Conservation (phyloP, 2,888 invertebrate species). For the Tricholauxania praeusta region DNA sequence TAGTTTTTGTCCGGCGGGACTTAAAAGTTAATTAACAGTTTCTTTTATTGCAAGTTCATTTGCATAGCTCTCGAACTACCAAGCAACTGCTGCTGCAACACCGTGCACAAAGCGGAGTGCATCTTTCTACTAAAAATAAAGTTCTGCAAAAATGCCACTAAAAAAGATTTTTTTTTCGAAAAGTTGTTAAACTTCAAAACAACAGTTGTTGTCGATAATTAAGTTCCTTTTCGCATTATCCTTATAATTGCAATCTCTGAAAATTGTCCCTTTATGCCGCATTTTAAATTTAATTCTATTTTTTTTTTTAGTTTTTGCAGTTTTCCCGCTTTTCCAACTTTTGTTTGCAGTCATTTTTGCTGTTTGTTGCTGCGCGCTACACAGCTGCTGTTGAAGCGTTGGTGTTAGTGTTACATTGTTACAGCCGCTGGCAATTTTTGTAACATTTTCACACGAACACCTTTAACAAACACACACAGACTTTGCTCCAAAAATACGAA, state of each 20-base stretch:
- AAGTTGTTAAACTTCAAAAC: not conserved
- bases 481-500: constrained; percentile 17
- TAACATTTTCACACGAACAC: constrained; percentile 17
- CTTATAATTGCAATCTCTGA: constrained; percentile 20
- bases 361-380: not conserved
- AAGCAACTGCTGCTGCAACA: not conserved
- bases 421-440: not conserved
- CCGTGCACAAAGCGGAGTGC: too few species aligned
- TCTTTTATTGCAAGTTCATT: too few species aligned
- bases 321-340: too few species aligned
- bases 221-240: constrained; percentile 18
- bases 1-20: too few species aligned
- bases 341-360: not conserved
- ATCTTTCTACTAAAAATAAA: not conserved
- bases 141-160: not conserved
- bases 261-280: constrained; percentile 3
- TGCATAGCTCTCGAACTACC: not conserved
- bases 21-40: too few species aligned
- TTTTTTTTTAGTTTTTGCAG: not conserved
- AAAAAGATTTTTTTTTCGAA: too few species aligned
- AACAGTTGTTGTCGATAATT: not conserved
- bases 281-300: not conserved
- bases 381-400: not conserved
- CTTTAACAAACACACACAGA: constrained; percentile 2
- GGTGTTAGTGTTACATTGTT: not conserved